These are phyloP conservation scores for Drosophila serrata DNA, from an alignment of 1,140 invertebrate genomes.

Conservation along the genomic window DNA sequence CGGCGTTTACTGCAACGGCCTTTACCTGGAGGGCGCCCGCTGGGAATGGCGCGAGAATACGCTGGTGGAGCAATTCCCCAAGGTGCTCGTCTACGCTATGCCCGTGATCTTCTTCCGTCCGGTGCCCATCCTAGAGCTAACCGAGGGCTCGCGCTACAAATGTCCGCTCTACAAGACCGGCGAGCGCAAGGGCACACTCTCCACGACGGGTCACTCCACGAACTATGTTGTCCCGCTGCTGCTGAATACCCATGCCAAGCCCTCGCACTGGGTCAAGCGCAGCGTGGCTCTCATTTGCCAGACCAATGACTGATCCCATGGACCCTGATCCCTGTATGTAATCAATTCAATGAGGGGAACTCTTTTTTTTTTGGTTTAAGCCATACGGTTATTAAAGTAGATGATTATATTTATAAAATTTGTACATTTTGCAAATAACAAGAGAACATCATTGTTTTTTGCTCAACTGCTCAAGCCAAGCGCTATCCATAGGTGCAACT, in stretches of 20 bases:
- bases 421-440: not conserved
- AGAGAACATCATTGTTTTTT: not conserved
- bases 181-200: conserved; percentile 92
- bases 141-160: conserved; percentile 88
- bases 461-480: not conserved
- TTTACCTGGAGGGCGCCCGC: conserved; percentile 94
- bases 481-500: too few relatives aligned
- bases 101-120: conserved; percentile 91
- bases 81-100: conserved; percentile 92
- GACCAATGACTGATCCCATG: conserved; percentile 84
- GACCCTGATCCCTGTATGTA: not conserved
- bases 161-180: conserved; percentile 96
- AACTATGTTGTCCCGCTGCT: conserved; percentile 94
- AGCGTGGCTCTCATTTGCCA: conserved; percentile 95
- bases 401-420: conserved; percentile 9
- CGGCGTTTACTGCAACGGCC: conserved; percentile 93
- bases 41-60: conserved; percentile 89
- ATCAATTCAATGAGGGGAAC: not conserved
- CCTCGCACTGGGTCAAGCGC: conserved; percentile 94
- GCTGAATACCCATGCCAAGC: conserved; percentile 89
- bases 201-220: conserved; percentile 96
- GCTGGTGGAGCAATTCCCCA: conserved; percentile 92
- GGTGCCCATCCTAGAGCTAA: conserved; percentile 86
- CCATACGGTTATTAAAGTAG: not conserved
- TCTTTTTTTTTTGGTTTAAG: not conserved